Evolutionary conservation across 2,888 invertebrate genomes (phyloP), one percentile per base, ranked within the genome.

Genomic region (Drosophila greeni): DNA sequence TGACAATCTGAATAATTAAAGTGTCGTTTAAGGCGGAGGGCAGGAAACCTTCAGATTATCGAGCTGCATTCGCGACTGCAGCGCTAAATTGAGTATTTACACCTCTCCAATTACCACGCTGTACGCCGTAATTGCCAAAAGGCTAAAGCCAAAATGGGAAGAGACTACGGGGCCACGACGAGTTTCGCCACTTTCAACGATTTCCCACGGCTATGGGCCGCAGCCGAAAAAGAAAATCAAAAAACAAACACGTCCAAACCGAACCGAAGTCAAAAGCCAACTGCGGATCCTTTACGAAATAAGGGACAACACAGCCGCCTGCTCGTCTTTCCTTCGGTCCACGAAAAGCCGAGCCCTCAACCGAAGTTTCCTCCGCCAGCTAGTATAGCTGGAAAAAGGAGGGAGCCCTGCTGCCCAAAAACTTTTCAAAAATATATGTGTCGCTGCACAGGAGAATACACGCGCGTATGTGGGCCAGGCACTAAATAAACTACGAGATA

Each of bases 201-300:
- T 64, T 62, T 64, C 62, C 42, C 62, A 64, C 65, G 42, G 53
- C 36, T 26, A 48, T 37, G 26, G 54, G 36, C 54, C 37, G 55
- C 34, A 45, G 48, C 51, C 65, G 14, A 47, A 9, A 9, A 24
- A 39, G n/a, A 31, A 45, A 54, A 48, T 39, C 45, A 26, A 11
- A 31, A 40, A 37, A 5, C 18, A 56, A 53, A 51, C 53, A 26
- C 74, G 74, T 75, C 85, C 69, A 52, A 67, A 65, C 60, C 86
- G 72, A 70, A 67, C 84, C 58, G 79, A 69, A 81, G 82, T 75
- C 79, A 73, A 83, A 85, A 72, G 70, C 73, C 76, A 81, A 84
- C 84, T 84, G 79, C 56, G 81, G 73, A 71, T 76, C 82, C 59
- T 70, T 57, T 59, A 26, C 60, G 47, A 57, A 23, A 31, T 58